Base-by-base conservation (phyloP, 2,113 vertebrate genomes). In the Alectura lathami region DNA sequence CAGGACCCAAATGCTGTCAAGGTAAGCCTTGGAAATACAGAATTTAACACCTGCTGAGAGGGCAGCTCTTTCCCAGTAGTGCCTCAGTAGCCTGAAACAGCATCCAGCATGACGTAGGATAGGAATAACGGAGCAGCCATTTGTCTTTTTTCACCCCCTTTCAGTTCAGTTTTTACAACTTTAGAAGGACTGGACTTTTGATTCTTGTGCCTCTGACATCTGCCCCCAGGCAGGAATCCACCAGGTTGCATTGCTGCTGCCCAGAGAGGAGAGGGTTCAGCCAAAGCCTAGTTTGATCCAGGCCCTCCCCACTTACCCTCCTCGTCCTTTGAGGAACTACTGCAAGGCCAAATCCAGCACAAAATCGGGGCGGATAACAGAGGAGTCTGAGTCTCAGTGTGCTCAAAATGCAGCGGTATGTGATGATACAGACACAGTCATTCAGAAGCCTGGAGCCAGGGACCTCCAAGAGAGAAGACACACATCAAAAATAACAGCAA, bases 321-420 rank as follows among this genome's bases (percentile, higher is more conserved):
- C 29, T 60, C 26, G 6, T 64, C 24, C 47, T 67, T 57, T 63
- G 16, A 82, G 56, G 11, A 75, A 57, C 23, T 24, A 36, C 4
- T 48, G 15, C 17, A 66, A 93, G 70, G 14, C 14, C 17, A 13
- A 86, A 77, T 29, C 45, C 32, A 91, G 13, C 43, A 64, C 11
- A 11, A 22, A 30, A 34, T 6, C 7, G 13, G 27, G 5, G 21
- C 42, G 16, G 47, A 23, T 59, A 76, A 76, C 27, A 51, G 34
- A 13, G 32, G 22, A 51, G 13, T 12, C 34, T 34, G 32, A 17
- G 4, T 6, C n/a, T 81, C 8, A 0, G 4, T 6, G 3, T 70
- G 26, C 26, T 56, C 50, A 91, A 53, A 62, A 47, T 20, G 27
- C 60, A 48, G 2, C 0, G 4, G 51, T 16, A 51, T 11, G 4